Conservation (phyloP, 2,888 invertebrate species). For the Encarsia formosa region DNA sequence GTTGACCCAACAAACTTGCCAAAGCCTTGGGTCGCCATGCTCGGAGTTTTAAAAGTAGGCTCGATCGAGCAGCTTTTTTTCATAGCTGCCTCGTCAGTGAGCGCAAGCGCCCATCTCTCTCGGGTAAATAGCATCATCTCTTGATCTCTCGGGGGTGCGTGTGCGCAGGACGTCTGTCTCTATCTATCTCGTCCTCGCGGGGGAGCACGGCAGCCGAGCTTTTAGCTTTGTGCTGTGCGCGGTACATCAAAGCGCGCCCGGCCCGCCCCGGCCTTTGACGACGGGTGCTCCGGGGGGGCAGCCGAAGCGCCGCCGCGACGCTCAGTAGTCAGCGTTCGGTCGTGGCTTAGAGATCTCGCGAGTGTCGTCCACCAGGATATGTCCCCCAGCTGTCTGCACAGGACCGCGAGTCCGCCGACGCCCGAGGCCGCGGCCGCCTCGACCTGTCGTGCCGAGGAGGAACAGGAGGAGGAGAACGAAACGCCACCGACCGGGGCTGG, state of each 20-base stretch:
- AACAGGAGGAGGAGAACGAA: too few species aligned
- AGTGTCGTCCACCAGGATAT: neutral
- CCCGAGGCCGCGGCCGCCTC: conserved; percentile 7
- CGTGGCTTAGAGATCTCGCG: conserved; percentile 38
- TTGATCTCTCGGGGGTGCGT: neutral
- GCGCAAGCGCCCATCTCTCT: too few species aligned
- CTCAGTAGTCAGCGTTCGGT: conserved; percentile 51
- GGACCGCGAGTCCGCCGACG: neutral
- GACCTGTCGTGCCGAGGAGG: conserved; percentile 38
- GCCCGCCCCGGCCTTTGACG: conserved; percentile 50
- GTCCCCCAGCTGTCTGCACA: neutral
- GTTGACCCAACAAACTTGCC: too few species aligned
- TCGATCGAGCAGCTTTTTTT: too few species aligned
- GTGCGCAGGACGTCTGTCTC: conserved; percentile 21
- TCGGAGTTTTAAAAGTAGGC: too few species aligned
- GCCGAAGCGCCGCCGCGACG: conserved; percentile 48
- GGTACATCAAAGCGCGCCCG: conserved; percentile 51
- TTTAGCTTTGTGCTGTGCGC: conserved; percentile 50
- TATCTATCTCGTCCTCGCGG: too few species aligned
- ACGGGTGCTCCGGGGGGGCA: too few species aligned
- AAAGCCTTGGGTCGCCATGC: too few species aligned
- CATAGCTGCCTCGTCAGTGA: too few species aligned
- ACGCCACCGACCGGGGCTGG: too few species aligned
- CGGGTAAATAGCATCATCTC: too few species aligned
- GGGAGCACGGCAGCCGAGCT: conserved; percentile 39